Conservation (phyloP, 2,113 vertebrate species). For the Etheostoma cragini region DNA sequence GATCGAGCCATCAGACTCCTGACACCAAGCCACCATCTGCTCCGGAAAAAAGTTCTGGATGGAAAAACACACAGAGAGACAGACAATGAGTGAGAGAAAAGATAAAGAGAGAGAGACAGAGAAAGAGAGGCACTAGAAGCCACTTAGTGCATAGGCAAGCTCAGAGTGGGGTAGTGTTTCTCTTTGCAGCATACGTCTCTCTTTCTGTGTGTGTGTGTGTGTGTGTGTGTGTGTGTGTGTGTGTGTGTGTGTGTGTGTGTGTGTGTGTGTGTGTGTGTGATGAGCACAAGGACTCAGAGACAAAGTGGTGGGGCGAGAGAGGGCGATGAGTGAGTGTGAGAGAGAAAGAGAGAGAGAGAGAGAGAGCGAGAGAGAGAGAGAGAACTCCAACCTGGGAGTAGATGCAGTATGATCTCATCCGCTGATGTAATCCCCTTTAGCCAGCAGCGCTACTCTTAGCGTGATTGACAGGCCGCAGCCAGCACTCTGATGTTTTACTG, state of each 20-base stretch:
- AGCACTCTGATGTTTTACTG: constrained; percentile 78
- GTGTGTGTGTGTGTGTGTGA: constrained; percentile 43
- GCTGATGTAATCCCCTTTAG: constrained; percentile 83
- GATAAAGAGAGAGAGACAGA: constrained; percentile 1
- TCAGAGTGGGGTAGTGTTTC: constrained; percentile 47
- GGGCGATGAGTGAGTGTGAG: background rate
- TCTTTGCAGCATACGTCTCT: constrained; percentile 47
- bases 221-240: constrained; percentile 42
- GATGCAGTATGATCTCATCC: constrained; percentile 84
- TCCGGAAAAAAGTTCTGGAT: constrained; percentile 95
- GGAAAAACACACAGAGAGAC: constrained; percentile 47
- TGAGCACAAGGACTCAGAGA: constrained; percentile 56
- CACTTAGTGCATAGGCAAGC: constrained; percentile 57
- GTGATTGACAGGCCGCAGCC: constrained; percentile 78
- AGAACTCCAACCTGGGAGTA: constrained; percentile 68
- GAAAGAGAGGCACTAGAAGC: constrained; percentile 51
- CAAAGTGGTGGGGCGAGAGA: constrained; percentile 55
- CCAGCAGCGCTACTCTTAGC: constrained; percentile 77
- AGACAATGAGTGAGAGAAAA: constrained; percentile 16
- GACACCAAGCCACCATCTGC: constrained; percentile 96
- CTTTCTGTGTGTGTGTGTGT: constrained; percentile 31
- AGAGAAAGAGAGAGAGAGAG: background rate
- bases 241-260: constrained; percentile 43
- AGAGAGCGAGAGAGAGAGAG: constrained; percentile 45
- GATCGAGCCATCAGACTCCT: constrained; percentile 91